Evolutionary conservation across 1,140 invertebrate species (phyloP).

Genomic region (Drosophila truncata): DNA sequence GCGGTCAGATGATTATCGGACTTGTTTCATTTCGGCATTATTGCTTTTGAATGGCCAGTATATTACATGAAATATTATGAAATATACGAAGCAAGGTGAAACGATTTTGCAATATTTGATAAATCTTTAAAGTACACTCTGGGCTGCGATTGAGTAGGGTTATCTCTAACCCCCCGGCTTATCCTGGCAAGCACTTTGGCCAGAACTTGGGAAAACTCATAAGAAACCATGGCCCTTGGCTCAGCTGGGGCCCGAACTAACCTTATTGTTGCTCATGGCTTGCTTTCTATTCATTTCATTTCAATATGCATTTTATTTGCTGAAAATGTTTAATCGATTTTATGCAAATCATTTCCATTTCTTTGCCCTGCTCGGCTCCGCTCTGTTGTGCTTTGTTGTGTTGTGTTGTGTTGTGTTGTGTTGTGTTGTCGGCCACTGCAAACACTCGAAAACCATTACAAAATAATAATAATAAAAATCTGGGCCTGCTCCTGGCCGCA

Average conservation of each 20-base stretch:
- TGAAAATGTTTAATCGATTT: constrained; percentile 78
- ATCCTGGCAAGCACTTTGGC: constrained; percentile 25
- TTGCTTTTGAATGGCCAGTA: constrained; percentile 29
- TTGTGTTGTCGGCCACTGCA: constrained; percentile 43
- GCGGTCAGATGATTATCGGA: constrained; percentile 8
- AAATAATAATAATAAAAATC: constrained; percentile 80
- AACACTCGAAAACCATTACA: constrained; percentile 80
- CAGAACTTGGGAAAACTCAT: constrained; percentile 6
- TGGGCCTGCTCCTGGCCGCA: constrained; percentile 55
- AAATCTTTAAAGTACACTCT: constrained; percentile 49
- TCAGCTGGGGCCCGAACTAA: constrained; percentile 1
- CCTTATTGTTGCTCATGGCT: constrained; percentile 35
- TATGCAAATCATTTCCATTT: constrained; percentile 79
- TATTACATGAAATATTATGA: constrained; percentile 4
- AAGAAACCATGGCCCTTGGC: constrained; percentile 30
- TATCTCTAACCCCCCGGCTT: constrained; percentile 12
- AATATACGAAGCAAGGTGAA: constrained; percentile 25
- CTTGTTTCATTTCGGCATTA: constrained; percentile 24
- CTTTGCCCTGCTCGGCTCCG: constrained; percentile 24
- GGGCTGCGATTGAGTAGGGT: not conserved
- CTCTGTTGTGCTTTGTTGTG: not conserved
- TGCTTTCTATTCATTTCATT: constrained; percentile 70
- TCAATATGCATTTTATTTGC: constrained; percentile 78
- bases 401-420: not conserved
- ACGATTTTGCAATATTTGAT: constrained; percentile 44